Base-by-base conservation (phyloP, 2,888 invertebrate species). In the Caradrina kadenii region DNA sequence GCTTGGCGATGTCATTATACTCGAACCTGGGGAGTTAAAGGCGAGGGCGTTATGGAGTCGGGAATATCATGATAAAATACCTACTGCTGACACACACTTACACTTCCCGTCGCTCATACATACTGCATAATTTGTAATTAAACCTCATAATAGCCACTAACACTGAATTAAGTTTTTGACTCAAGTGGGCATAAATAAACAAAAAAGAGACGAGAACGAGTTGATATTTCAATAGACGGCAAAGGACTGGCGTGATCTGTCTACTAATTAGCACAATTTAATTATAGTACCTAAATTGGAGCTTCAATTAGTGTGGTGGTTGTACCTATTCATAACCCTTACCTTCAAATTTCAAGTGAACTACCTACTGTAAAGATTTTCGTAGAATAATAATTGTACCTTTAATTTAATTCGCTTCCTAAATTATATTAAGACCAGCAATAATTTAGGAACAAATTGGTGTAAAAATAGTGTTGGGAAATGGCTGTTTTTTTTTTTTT, bases 181-280 rank as follows among this genome's bases (percentile, higher is more conserved):
- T n/a, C n/a, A n/a, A n/a, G n/a, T n/a, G 17, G 3, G 17, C 10
- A 19, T 31, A 13, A 26, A 2, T 39, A 17, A 13, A 67, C 22
- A 5, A 39, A 26, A 35, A n/a, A 2, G 4, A 26, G 26, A 8
- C 13, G 17, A 54, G 17, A 49, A 13, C 19, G 5, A 17, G 11
- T 39, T 69, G 55, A 39, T 49, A 49, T 39, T 39, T 54, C 21
- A 69, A 56, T 69, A 49, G 5, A 50, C 31, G 15, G 22, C 56
- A 52, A 69, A 52, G 19, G 31, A 56, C 45, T 17, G 31, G 50
- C 11, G 31, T n/a, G 50, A 42, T 26, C 69, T 17, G 22, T 26
- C 15, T 26, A 58, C 11, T 56, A 42, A 69, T 45, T 70, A 52
- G 31, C 13, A 69, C 50, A 58, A 58, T 56, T 69, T 70, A 42